Evolutionary conservation across 2,888 invertebrate species (phyloP).

Genomic region (Aleiodes leptofemur): DNA sequence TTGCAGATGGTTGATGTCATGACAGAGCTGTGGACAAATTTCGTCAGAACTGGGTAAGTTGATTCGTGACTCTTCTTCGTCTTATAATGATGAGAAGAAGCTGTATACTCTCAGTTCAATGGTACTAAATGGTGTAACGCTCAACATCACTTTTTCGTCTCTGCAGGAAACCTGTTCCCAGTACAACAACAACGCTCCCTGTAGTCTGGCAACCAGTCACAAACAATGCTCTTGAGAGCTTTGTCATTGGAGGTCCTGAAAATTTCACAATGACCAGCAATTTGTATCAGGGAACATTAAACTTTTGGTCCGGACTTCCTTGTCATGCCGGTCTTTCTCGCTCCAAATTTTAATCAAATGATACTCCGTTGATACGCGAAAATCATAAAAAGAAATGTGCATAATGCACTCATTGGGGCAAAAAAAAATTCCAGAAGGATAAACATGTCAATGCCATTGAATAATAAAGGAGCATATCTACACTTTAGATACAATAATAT

Average conservation of each 20-base stretch:
- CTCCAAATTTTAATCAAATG: background rate
- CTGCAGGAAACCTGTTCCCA: conserved; percentile 81
- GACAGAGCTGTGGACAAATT: conserved; percentile 84
- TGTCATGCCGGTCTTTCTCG: conserved; percentile 6
- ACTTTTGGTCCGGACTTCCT: conserved; percentile 4
- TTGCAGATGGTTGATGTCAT: conserved; percentile 79
- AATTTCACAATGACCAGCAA: background rate
- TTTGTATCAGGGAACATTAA: background rate
- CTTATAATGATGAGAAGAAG: background rate
- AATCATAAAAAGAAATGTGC: too few species aligned
- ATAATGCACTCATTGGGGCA: too few species aligned
- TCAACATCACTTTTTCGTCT: background rate
- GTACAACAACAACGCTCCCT: conserved; percentile 72
- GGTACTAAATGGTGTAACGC: too few species aligned
- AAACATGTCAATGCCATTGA: too few species aligned
- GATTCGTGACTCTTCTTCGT: background rate
- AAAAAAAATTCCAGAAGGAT: too few species aligned
- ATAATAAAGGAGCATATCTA: too few species aligned
- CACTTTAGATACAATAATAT: too few species aligned
- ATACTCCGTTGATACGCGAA: background rate
- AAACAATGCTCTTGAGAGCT: conserved; percentile 59
- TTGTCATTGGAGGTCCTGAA: conserved; percentile 13
- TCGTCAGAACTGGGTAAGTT: conserved; percentile 82
- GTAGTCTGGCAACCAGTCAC: conserved; percentile 80
- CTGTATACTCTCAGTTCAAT: background rate